Evolutionary conservation across 2,113 vertebrate genomes (phyloP), one percentile per base, ranked within the genome.

Genomic region (Sisor rabdophorus): DNA sequence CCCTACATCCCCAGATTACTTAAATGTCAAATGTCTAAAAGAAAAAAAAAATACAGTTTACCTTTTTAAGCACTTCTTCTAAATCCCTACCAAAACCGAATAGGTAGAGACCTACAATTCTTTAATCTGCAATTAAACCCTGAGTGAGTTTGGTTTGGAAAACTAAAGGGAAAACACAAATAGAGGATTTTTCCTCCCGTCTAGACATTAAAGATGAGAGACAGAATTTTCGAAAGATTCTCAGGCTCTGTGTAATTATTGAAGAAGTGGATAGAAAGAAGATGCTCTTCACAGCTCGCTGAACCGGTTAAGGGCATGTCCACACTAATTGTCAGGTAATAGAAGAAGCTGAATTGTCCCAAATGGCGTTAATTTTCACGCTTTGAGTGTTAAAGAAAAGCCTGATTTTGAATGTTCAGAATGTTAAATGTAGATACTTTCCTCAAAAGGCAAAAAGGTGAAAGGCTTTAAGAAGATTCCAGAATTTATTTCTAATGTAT

Each of bases 211-310:
- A 52, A 47, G 75, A 48, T 61, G 24, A 11, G 1, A 50, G 64
- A 20, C 5, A 8, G 55, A 52, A 52, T 32, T 61, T 61, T 63
- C 61, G 52, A 76, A 30, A 50, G 40, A 64, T 28, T 69, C 70
- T 65, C 52, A 64, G 73, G 40, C 73, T 17, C 48, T 26, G 50
- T 6, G 63, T 40, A 60, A 58, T 26, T 20, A 36, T 40, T 47
- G 50, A 73, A 69, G 65, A 61, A 59, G 30, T 63, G 63, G 12
- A 52, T 36, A 50, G 11, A 48, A 73, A 19, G 68, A 48, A 24
- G 73, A 70, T 69, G 81, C 48, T 82, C 70, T 82, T 82, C 81
- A 82, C 70, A 82, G 77, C 70, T 82, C 77, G 54, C 55, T 82
- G 73, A 77, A 58, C 76, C 75, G 71, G 68, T 68, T 79, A 72